Evolutionary conservation across 23 tunicate species (phyloP), one percentile per base, ranked within the genome.

Genomic region (Ascidia mentula): DNA sequence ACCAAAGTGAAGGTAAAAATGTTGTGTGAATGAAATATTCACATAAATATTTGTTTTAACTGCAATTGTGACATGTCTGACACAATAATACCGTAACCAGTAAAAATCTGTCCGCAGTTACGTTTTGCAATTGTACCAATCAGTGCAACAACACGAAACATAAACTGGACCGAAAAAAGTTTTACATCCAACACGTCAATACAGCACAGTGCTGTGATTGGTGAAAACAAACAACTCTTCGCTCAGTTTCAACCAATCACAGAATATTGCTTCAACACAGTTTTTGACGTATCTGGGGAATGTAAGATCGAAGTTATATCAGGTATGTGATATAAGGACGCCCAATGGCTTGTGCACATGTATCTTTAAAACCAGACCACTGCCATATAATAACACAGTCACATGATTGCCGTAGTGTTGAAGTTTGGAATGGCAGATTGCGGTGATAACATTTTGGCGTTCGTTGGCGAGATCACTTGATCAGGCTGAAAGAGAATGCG

Each of bases 221-320:
- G 13, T 53, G 65, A 20, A 53, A 53, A 53, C 24, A 3, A 53
- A 53, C 28, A 53, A 53, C 65, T 53, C 65, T 26, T 53, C 2
- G 65, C 24, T 3, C 22, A 53, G 65, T 53, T 53, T 53, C 65
- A 53, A 53, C 65, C 65, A 53, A 53, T 53, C 65, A 53, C 65
- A 53, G 24, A 28, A 26, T 3, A 3, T 53, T 53, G 65, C 24
- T 20, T 28, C 7, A 53, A 53, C 65, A 53, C 65, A 3, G 24
- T 53, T 53, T 53, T 53, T 53, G 13, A 53, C 65, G 65, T 53
- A 28, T 5, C 65, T 5, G 65, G 65, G 65, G 13, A 5, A 5
- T 53, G 65, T 9, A 9, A 53, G 24, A 9, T 53, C 4, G 28
- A 6, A 9, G 28, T 28, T 53, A 28, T 5, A 1, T 3, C 24